These are phyloP conservation scores for Hycleus phaleratus DNA, from an alignment of 1,140 invertebrate species.

Conservation along the genomic window DNA sequence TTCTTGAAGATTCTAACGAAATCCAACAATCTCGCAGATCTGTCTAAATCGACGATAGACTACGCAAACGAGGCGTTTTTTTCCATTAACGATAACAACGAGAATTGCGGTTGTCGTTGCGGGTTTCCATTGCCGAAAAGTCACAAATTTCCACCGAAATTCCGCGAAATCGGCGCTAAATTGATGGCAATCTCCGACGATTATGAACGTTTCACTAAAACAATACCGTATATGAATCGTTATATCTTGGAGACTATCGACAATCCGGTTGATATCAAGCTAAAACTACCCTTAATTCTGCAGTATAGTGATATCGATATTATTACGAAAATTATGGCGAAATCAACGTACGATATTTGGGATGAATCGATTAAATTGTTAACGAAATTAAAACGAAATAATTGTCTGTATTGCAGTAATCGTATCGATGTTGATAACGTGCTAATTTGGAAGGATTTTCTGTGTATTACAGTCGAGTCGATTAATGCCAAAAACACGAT, in stretches of 20 bases:
- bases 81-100: slow-evolving; percentile 12
- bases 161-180: slow-evolving; percentile 22
- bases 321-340: slow-evolving; percentile 20
- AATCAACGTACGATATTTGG: slow-evolving; percentile 34
- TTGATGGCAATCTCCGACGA: slow-evolving; percentile 19
- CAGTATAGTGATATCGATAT: slow-evolving; percentile 31
- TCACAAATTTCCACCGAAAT: slow-evolving; percentile 18
- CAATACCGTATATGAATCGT: slow-evolving; percentile 31
- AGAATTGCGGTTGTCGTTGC: slow-evolving; percentile 27
- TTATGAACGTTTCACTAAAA: slow-evolving; percentile 18
- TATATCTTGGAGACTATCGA: slow-evolving; percentile 15
- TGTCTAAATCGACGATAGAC: slow-evolving; percentile 15
- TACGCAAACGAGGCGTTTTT: slow-evolving; percentile 27
- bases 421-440: slow-evolving; percentile 23
- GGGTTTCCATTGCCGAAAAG: slow-evolving; percentile 34
- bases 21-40: slow-evolving; percentile 19
- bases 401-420: slow-evolving; percentile 39
- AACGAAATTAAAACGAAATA: slow-evolving; percentile 32
- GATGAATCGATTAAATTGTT: slow-evolving; percentile 27
- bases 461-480: slow-evolving; percentile 34
- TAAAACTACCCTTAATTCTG: slow-evolving; percentile 27
- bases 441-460: slow-evolving; percentile 38
- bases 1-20: slow-evolving; percentile 18
- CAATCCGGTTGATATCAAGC: slow-evolving; percentile 13
- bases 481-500: slow-evolving; percentile 33